A percentile compares a stretch with the other conserved stretches of the same genome.
These are phyloP conservation scores for Drosophila repleta DNA, from an alignment of 1,140 invertebrate species.

Conservation along the genomic window DNA sequence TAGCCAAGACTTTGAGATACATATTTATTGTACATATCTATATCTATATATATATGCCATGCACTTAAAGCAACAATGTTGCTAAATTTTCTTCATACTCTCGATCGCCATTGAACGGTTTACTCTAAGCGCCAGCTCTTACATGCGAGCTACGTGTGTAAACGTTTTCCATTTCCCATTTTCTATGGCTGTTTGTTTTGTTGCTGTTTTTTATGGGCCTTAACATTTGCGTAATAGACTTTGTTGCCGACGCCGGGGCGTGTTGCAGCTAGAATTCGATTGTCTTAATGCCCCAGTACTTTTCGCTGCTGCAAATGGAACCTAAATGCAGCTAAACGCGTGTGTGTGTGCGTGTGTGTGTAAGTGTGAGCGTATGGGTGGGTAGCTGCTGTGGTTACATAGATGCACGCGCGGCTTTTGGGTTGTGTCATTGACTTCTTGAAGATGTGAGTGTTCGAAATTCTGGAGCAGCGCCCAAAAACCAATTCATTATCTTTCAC, in stretches of 20 bases:
- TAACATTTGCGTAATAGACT: constrained; percentile 56
- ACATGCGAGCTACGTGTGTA: constrained; percentile 46
- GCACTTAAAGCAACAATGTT: background rate
- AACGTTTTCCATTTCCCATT: constrained; percentile 48
- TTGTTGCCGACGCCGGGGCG: constrained; percentile 35
- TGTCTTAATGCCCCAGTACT: constrained; percentile 16
- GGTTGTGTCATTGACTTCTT: constrained; percentile 28
- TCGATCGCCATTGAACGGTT: constrained; percentile 37
- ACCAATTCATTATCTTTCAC: constrained; percentile 79
- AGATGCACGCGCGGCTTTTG: constrained; percentile 37
- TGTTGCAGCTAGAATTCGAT: constrained; percentile 28
- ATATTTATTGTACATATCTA: no score
- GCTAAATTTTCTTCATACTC: background rate
- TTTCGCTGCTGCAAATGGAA: constrained; percentile 32
- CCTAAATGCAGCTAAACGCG: constrained; percentile 4
- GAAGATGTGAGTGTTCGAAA: constrained; percentile 44
- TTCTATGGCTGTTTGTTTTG: constrained; percentile 23
- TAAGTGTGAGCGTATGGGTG: constrained; percentile 6
- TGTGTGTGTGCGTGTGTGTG: constrained; percentile 4
- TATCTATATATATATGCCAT: background rate
- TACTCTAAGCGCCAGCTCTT: background rate
- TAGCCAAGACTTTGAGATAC: background rate
- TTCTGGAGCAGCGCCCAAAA: constrained; percentile 48
- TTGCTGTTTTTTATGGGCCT: constrained; percentile 43
- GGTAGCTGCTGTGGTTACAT: no score